Evolutionary conservation across 2,797 vertebrate species (phyloP).

Genomic region (Falco rusticolus): DNA sequence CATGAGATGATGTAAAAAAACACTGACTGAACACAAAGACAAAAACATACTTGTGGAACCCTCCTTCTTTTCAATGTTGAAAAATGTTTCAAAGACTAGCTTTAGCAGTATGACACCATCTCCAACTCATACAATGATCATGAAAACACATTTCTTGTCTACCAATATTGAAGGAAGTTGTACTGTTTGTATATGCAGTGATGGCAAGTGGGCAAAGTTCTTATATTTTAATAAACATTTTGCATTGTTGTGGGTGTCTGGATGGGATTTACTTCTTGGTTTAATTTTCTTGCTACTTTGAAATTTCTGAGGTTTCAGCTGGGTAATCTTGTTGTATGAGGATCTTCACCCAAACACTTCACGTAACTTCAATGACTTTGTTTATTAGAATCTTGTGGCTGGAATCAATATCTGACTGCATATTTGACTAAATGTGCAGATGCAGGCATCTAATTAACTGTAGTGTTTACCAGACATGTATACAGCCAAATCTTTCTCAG

Average conservation of each 20-base stretch:
- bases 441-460: constrained; percentile 47
- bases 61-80: not conserved
- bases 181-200: not conserved
- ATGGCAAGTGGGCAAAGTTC: not conserved
- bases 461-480: constrained; percentile 51
- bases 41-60: not conserved
- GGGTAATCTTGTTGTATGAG: not conserved
- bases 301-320: constrained; percentile 3
- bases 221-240: not conserved
- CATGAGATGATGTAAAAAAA: not conserved
- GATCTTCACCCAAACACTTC: constrained; percentile 44
- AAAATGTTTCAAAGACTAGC: not conserved
- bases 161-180: not conserved
- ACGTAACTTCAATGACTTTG: constrained; percentile 47
- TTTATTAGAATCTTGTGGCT: constrained; percentile 10
- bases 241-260: not conserved
- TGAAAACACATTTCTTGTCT: not conserved
- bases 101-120: not conserved
- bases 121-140: not conserved
- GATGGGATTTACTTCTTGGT: not conserved
- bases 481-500: constrained; percentile 10
- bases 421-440: constrained; percentile 37
- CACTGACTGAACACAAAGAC: not conserved
- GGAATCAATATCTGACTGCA: constrained; percentile 45
- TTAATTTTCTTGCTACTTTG: constrained; percentile 26